phyloP scores from a whole-genome alignment of 2,113 vertebrate species.

The Patagioenas fasciata region DNA sequence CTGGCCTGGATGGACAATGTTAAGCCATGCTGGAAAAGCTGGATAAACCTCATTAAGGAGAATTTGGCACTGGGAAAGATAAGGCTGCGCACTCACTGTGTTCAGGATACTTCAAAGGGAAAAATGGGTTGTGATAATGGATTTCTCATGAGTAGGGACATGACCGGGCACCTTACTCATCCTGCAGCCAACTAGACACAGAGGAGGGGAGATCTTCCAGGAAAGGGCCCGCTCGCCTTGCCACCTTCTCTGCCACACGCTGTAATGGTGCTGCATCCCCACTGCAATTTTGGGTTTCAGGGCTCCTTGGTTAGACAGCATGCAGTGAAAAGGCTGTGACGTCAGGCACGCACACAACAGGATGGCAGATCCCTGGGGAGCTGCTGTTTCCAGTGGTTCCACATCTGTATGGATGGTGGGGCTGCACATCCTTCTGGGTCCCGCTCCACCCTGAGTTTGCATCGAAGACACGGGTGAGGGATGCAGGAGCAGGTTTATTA shows the following conservation, averaged over 20 bases:
- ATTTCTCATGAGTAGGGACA: background rate
- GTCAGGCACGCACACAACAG: background rate
- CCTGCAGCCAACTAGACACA: background rate
- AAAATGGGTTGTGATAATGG: background rate
- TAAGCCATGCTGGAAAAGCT: constrained; percentile 59
- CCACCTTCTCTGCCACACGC: background rate
- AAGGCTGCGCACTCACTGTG: background rate
- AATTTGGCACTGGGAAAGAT: constrained; percentile 45
- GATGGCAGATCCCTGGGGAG: background rate
- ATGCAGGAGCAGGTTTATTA: constrained; percentile 26
- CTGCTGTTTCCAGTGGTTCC: background rate
- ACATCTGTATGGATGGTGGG: background rate
- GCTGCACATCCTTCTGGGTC: background rate
- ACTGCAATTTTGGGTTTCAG: background rate
- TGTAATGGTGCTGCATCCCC: background rate
- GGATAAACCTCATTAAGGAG: constrained; percentile 67
- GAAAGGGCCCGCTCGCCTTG: background rate
- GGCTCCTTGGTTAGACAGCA: background rate
- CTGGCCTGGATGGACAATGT: constrained; percentile 21
- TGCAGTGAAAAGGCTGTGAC: background rate
- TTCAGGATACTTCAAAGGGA: constrained; percentile 29
- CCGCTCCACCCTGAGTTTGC: background rate
- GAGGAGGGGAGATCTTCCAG: background rate
- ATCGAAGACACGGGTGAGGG: background rate
- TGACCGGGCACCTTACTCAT: background rate